Percentiles rank a stretch among this genome's conserved stretches.
phyloP scores from a whole-genome alignment of 2,888 invertebrate species.

The Heteromurus nitidus region DNA sequence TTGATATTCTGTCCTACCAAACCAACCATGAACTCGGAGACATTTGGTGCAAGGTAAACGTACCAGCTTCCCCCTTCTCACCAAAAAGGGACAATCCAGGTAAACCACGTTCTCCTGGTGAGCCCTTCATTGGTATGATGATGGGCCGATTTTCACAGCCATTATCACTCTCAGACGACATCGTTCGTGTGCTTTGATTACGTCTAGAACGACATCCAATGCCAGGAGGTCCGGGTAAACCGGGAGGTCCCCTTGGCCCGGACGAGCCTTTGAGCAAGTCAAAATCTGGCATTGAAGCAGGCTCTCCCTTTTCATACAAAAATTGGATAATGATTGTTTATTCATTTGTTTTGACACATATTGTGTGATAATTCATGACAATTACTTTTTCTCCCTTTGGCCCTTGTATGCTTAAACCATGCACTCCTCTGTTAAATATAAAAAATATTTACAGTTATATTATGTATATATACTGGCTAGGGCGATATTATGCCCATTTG shows the following conservation, averaged over 20 bases:
- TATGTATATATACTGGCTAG: neutral
- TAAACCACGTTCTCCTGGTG: constrained; percentile 40
- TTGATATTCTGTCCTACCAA: neutral
- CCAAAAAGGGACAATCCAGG: constrained; percentile 45
- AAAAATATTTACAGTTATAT: neutral
- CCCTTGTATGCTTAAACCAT: constrained; percentile 54
- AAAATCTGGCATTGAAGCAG: constrained; percentile 46
- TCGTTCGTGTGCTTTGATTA: neutral
- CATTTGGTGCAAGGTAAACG: neutral
- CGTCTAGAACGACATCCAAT: constrained; percentile 5
- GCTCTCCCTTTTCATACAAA: constrained; percentile 53
- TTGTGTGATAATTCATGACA: neutral
- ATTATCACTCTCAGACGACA: neutral
- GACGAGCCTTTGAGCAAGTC: constrained; percentile 47
- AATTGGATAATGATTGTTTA: neutral
- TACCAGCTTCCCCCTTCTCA: constrained; percentile 47
- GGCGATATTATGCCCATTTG: neutral
- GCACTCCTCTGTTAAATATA: neutral
- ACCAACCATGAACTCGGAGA: neutral
- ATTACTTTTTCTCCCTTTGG: constrained; percentile 59
- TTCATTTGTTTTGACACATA: constrained; percentile 6
- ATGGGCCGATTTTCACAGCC: constrained; percentile 4
- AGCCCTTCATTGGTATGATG: constrained; percentile 29
- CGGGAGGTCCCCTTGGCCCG: constrained; percentile 54
- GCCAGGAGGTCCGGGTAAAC: constrained; percentile 33